phyloP scores from a whole-genome alignment of 2,888 invertebrate genomes.

The Tanytarsus gracilentus region DNA sequence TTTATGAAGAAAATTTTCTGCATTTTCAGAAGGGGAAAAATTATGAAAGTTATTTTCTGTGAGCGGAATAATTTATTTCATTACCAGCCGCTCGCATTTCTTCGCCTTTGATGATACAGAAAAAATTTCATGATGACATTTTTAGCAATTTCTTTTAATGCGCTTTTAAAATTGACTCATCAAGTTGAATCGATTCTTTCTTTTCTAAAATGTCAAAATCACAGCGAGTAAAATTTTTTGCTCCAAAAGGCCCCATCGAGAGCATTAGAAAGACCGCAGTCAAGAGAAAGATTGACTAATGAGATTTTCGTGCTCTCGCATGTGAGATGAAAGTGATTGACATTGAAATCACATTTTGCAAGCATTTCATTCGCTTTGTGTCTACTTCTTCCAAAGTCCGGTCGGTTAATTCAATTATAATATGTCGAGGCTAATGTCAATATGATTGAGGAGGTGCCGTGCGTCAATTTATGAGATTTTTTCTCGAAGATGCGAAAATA shows the following conservation, averaged over 20 bases:
- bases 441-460: too few relatives aligned
- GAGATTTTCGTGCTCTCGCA: slow-evolving; percentile 1
- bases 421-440: background rate
- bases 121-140: background rate
- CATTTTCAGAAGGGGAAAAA: background rate
- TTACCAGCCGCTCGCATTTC: too few relatives aligned
- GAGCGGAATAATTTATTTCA: slow-evolving; percentile 4
- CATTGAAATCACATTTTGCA: slow-evolving; percentile 1
- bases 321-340: slow-evolving; percentile 12
- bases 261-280: background rate
- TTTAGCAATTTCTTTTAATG: background rate
- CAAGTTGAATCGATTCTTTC: too few relatives aligned
- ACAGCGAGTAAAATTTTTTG: too few relatives aligned
- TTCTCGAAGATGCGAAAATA: too few relatives aligned
- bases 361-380: background rate
- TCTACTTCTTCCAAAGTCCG: background rate
- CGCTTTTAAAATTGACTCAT: background rate
- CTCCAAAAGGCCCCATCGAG: background rate
- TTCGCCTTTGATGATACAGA: too few relatives aligned
- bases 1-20: slow-evolving; percentile 11
- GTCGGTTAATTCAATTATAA: background rate
- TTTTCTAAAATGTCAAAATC: too few relatives aligned
- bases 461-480: too few relatives aligned
- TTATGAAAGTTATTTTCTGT: background rate
- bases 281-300: background rate